A percentile compares a stretch with the other conserved stretches of the same genome.
Evolutionary conservation across 2,888 invertebrate genomes (phyloP).

Genomic region (Luffia ferchaultella): DNA sequence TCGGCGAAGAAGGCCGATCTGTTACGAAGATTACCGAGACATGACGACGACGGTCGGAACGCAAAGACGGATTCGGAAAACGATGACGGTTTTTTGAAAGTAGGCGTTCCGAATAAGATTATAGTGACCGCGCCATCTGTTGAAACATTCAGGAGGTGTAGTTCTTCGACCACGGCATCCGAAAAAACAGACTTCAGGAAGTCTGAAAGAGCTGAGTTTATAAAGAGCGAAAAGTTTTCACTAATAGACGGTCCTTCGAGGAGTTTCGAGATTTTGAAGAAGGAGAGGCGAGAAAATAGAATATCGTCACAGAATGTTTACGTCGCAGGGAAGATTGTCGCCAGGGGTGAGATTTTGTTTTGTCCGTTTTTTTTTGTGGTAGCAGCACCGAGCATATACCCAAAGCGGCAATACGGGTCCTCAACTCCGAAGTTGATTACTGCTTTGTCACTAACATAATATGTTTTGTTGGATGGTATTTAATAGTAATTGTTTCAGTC

Average conservation of each 20-base stretch:
- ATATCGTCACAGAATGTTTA: conserved; percentile 36
- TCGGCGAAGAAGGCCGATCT: conserved; percentile 6
- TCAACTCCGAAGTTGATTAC: too few relatives aligned
- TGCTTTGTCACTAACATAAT: too few relatives aligned
- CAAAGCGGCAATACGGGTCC: too few relatives aligned
- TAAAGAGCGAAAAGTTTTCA: conserved; percentile 34
- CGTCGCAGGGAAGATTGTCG: conserved; percentile 45
- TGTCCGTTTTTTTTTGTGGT: too few relatives aligned
- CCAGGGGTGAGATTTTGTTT: conserved; percentile 22
- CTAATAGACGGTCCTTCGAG: conserved; percentile 50
- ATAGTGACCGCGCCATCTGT: conserved; percentile 52
- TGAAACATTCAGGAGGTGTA: conserved; percentile 34
- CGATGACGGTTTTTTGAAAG: conserved; percentile 22
- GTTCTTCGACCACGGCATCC: conserved; percentile 4
- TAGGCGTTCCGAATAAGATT: conserved; percentile 22
- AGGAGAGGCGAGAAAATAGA: conserved; percentile 33
- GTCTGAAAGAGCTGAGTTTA: neutral
- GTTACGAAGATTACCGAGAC: neutral
- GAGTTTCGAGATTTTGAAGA: conserved; percentile 27
- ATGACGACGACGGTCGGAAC: conserved; percentile 11
- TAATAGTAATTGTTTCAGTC: too few relatives aligned
- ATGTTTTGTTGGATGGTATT: too few relatives aligned
- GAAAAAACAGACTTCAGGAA: neutral
- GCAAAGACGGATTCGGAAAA: conserved; percentile 46
- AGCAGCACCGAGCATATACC: too few relatives aligned